A percentile compares a stretch with the other conserved stretches of the same genome.
Evolutionary conservation across 2,888 invertebrate genomes (phyloP).

Genomic region (Microctonus hyperodae): DNA sequence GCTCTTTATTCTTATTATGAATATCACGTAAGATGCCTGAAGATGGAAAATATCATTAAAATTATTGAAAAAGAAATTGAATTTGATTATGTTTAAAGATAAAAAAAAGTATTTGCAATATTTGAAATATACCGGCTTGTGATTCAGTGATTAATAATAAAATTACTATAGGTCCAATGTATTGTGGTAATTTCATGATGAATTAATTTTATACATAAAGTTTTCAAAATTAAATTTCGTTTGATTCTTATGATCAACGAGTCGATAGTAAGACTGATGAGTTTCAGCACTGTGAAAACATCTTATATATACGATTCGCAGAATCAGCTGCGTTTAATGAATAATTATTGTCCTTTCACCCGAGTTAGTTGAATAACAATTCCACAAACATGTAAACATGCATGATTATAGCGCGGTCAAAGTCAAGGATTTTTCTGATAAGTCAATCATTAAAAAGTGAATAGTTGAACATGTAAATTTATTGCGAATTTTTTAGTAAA

Average conservation of each 20-base stretch:
- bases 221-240: constrained; percentile 16
- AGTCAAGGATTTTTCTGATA: constrained; percentile 25
- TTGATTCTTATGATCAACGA: constrained; percentile 42
- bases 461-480: too few relatives aligned
- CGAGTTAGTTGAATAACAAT: constrained; percentile 11
- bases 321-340: constrained; percentile 39
- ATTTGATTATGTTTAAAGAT: not conserved
- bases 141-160: constrained; percentile 46
- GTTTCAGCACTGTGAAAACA: constrained; percentile 48
- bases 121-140: constrained; percentile 45
- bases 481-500: too few relatives aligned
- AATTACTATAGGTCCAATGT: constrained; percentile 50
- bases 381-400: not conserved
- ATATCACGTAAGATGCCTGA: constrained; percentile 40
- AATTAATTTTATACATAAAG: constrained; percentile 27
- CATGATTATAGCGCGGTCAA: not conserved
- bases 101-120: not conserved
- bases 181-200: constrained; percentile 48
- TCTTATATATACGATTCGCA: constrained; percentile 57
- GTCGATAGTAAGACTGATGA: constrained; percentile 53
- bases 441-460: not conserved
- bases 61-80: not conserved
- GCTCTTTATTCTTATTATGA: not conserved
- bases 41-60: constrained; percentile 25
- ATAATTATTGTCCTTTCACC: constrained; percentile 47